Evolutionary conservation across 2,888 invertebrate genomes (phyloP).

Genomic region (Conchocele bisecta): DNA sequence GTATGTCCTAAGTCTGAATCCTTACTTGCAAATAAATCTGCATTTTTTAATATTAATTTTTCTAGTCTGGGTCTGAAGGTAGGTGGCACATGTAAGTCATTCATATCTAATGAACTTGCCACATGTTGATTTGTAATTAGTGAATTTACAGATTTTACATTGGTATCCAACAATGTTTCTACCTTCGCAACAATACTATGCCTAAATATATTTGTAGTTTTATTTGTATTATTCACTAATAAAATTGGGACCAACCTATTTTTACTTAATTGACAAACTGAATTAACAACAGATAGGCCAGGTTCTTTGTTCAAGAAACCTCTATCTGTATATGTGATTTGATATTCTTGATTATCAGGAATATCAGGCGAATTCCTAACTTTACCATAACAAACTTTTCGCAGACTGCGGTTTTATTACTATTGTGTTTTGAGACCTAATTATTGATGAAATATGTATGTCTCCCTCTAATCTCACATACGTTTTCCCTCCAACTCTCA

Average conservation of each 20-base stretch:
- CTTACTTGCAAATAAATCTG: neutral
- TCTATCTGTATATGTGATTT: neutral
- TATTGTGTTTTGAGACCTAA: neutral
- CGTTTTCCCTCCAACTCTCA: neutral
- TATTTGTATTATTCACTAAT: neutral
- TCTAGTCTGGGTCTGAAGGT: no score
- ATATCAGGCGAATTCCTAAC: no score
- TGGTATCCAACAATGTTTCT: no score
- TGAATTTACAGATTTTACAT: no score
- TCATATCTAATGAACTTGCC: no score
- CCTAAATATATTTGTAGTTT: neutral
- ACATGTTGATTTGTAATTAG: no score
- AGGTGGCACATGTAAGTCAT: no score
- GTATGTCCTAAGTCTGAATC: neutral
- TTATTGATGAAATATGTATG: neutral
- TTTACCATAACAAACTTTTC: no score
- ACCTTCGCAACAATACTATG: neutral
- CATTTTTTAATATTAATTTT: neutral
- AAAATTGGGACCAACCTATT: neutral
- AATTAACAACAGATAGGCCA: conserved; percentile 6
- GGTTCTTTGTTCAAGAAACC: conserved; percentile 4
- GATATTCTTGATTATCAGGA: neutral
- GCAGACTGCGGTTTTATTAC: no score
- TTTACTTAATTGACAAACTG: neutral
- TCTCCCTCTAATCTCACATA: neutral